Evolutionary conservation across 2,113 vertebrate species (phyloP).

Genomic region (Propithecus coquereli): DNA sequence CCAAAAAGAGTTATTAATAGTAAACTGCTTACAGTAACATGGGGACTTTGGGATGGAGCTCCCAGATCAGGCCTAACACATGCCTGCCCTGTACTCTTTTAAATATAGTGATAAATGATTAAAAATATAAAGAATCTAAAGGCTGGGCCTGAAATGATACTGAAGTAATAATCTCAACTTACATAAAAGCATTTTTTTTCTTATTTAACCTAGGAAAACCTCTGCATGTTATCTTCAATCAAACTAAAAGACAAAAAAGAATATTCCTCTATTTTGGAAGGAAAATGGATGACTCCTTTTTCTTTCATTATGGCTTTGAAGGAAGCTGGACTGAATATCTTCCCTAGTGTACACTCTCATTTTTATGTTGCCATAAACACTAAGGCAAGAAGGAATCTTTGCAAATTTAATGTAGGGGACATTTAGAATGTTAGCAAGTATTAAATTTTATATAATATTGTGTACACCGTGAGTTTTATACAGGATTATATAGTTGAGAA

Average conservation of each 20-base stretch:
- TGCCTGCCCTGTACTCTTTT: neutral
- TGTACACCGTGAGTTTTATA: neutral
- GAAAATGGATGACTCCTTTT: slow-evolving; percentile 85
- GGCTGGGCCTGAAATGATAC: neutral
- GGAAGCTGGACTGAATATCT: slow-evolving; percentile 89
- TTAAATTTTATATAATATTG: neutral
- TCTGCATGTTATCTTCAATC: slow-evolving; percentile 85
- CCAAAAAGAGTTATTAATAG: neutral
- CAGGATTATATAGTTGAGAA: neutral
- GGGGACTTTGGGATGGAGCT: neutral
- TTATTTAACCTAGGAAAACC: slow-evolving; percentile 80
- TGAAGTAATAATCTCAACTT: neutral
- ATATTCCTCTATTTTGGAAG: slow-evolving; percentile 79
- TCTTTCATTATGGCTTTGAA: slow-evolving; percentile 84
- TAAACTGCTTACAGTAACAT: neutral
- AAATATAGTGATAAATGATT: neutral
- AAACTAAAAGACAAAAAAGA: slow-evolving; percentile 55
- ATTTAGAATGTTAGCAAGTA: neutral
- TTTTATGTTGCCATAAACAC: slow-evolving; percentile 80
- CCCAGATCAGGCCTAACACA: neutral
- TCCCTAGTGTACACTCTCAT: slow-evolving; percentile 85
- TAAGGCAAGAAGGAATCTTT: slow-evolving; percentile 83
- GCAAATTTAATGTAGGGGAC: neutral
- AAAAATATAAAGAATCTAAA: neutral
- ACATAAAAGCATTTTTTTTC: neutral